phyloP scores from a whole-genome alignment of 2,113 vertebrate species.

The Percopsis transmontana region DNA sequence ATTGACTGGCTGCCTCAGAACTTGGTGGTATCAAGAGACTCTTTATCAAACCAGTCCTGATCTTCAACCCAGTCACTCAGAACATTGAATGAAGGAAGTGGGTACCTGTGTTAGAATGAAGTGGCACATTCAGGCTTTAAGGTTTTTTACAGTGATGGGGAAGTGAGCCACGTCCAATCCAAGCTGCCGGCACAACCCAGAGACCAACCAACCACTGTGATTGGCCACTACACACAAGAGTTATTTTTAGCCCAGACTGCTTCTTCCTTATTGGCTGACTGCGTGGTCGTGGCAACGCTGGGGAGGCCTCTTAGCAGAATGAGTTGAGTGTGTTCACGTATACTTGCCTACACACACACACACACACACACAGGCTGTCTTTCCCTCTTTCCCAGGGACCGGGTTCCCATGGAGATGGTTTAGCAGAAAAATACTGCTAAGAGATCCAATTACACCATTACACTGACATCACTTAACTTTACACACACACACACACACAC shows the following conservation, averaged over 20 bases:
- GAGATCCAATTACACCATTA: conserved; percentile 43
- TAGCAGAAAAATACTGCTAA: conserved; percentile 29
- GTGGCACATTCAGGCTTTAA: no score
- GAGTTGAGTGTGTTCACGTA: conserved; percentile 11
- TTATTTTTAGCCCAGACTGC: conserved; percentile 51
- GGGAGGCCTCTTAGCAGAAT: conserved; percentile 40
- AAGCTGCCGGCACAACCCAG: background rate
- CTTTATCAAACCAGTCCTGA: no score
- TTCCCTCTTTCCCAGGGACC: conserved; percentile 19
- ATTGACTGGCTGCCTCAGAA: no score
- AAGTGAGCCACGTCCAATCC: background rate
- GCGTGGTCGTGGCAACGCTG: conserved; percentile 32
- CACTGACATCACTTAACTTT: conserved; percentile 20
- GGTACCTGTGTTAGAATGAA: no score
- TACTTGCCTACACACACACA: conserved; percentile 14
- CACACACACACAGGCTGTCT: conserved; percentile 22
- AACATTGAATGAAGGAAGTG: no score
- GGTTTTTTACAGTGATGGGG: background rate
- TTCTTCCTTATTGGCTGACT: conserved; percentile 34
- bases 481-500: conserved; percentile 16
- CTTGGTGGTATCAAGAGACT: no score
- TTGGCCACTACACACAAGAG: conserved; percentile 18
- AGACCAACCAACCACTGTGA: conserved; percentile 15
- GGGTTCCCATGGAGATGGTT: conserved; percentile 39
- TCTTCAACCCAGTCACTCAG: no score